Percentiles rank a stretch among this genome's conserved stretches.
Conservation (phyloP, 2,113 vertebrate species). For the Hippocampus guttulatus region DNA sequence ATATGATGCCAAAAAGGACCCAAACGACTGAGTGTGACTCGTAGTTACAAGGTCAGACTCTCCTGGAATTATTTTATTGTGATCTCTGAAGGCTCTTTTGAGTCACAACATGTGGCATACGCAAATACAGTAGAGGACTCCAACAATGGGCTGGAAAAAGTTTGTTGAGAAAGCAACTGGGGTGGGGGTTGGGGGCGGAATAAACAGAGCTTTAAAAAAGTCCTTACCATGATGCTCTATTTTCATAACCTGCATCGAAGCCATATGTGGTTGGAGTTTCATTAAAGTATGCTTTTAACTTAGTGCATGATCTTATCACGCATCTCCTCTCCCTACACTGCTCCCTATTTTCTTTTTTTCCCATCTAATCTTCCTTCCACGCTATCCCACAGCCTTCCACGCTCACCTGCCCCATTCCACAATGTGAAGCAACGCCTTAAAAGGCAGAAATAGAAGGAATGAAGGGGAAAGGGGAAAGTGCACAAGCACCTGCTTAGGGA, state of each 20-base stretch:
- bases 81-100: slow-evolving; percentile 7
- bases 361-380: slow-evolving; percentile 57
- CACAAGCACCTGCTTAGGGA: neutral
- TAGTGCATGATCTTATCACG: slow-evolving; percentile 65
- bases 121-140: neutral
- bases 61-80: slow-evolving; percentile 5
- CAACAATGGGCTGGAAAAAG: slow-evolving; percentile 1
- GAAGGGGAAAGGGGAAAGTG: slow-evolving; percentile 13
- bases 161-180: slow-evolving; percentile 8
- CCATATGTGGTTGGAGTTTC: slow-evolving; percentile 47
- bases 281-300: slow-evolving; percentile 70
- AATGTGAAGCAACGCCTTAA: slow-evolving; percentile 61
- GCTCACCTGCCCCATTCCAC: slow-evolving; percentile 53
- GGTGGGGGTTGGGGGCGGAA: neutral
- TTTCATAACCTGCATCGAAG: slow-evolving; percentile 43
- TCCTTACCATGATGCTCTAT: slow-evolving; percentile 10
- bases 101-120: neutral
- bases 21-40: slow-evolving; percentile 36
- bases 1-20: slow-evolving; percentile 26
- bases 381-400: slow-evolving; percentile 33
- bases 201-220: slow-evolving; percentile 11
- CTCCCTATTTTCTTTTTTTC: slow-evolving; percentile 52
- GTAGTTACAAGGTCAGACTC: slow-evolving; percentile 7
- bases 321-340: slow-evolving; percentile 40
- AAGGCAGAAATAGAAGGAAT: slow-evolving; percentile 63